These are phyloP conservation scores for Platichthys stellatus DNA, from an alignment of 2,113 vertebrate genomes.

Conservation along the genomic window DNA sequence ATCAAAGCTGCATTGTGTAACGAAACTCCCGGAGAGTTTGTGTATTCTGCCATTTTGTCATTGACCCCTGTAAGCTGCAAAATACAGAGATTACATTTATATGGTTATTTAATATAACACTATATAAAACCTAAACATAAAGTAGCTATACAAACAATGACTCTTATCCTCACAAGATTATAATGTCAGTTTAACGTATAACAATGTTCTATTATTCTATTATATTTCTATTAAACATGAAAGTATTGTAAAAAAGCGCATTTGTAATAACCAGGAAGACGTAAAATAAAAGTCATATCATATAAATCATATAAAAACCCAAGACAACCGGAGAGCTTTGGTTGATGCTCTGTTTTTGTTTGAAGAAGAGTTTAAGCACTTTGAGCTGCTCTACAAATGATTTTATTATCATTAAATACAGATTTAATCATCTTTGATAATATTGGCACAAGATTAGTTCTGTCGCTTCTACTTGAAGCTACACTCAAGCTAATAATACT, in stretches of 20 bases:
- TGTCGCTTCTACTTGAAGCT: background rate
- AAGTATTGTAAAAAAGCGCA: too few species aligned
- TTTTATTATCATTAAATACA: too few species aligned
- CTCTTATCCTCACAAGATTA: background rate
- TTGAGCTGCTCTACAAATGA: too few species aligned
- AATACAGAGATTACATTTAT: background rate
- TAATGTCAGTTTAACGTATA: too few species aligned
- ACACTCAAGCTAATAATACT: background rate
- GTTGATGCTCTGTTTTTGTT: background rate
- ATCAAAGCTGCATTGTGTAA: constrained; percentile 91
- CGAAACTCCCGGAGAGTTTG: constrained; percentile 85
- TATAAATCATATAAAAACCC: background rate
- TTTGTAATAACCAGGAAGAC: too few species aligned
- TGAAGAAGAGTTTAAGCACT: background rate
- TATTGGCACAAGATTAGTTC: background rate
- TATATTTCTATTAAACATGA: too few species aligned
- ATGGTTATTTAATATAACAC: background rate
- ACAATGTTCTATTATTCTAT: too few species aligned
- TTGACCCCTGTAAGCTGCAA: constrained; percentile 90
- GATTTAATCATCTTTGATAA: background rate
- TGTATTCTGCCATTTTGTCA: constrained; percentile 95
- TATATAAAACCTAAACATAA: too few species aligned
- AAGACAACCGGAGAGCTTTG: background rate
- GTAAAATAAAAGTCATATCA: background rate
- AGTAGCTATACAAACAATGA: background rate